Conservation (phyloP, 2,888 invertebrate species). For the Augiades crinisus region DNA sequence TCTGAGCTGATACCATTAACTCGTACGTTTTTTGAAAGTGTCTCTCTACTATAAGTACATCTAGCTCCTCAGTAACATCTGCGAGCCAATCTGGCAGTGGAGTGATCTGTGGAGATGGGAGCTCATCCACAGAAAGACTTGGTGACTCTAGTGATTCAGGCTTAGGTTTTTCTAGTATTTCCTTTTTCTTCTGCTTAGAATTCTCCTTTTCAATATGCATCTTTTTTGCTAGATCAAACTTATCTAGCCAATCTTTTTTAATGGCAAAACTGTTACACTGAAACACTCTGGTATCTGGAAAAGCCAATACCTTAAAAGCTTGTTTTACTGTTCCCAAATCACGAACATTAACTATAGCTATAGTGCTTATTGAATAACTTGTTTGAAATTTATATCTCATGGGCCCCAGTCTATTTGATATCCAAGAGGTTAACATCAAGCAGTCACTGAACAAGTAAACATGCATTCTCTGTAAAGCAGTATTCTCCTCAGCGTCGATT, state of each 20-base stretch:
- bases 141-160: conserved; percentile 68
- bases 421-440: conserved; percentile 92
- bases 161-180: conserved; percentile 63
- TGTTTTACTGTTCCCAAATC: conserved; percentile 94
- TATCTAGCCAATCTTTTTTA: conserved; percentile 96
- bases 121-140: conserved; percentile 70
- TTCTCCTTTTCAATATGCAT: conserved; percentile 85
- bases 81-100: conserved; percentile 91
- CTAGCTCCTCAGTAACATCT: conserved; percentile 96
- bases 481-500: conserved; percentile 92
- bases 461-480: conserved; percentile 92
- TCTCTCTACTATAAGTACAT: conserved; percentile 96
- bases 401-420: conserved; percentile 87
- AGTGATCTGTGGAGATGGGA: conserved; percentile 62
- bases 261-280: conserved; percentile 91
- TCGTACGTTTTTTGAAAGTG: conserved; percentile 96
- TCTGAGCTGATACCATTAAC: conserved; percentile 84
- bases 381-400: conserved; percentile 92
- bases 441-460: conserved; percentile 96
- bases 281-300: conserved; percentile 95
- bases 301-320: conserved; percentile 96
- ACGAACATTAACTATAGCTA: conserved; percentile 96
- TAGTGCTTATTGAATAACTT: conserved; percentile 91
- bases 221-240: conserved; percentile 95
- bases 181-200: conserved; percentile 78